phyloP scores from a whole-genome alignment of 2,113 vertebrate species.

The Scytalopus superciliaris region DNA sequence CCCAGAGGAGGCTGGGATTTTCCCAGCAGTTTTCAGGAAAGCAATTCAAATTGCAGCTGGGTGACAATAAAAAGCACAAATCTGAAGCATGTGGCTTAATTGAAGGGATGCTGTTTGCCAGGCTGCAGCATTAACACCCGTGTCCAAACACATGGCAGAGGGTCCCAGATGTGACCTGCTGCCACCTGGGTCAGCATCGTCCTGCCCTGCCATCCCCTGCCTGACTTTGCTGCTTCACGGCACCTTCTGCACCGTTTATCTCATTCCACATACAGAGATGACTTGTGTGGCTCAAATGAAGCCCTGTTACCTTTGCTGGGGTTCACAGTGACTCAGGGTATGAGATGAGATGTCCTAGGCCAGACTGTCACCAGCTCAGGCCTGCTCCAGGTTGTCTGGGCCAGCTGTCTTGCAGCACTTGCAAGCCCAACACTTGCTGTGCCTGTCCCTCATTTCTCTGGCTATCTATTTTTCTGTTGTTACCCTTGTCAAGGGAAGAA shows the following conservation, averaged over 20 bases:
- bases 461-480: not conserved
- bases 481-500: not conserved
- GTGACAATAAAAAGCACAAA: not conserved
- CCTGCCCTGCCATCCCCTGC: not conserved
- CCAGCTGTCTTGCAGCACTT: not conserved
- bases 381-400: not conserved
- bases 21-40: not conserved
- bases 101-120: not conserved
- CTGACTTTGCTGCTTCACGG: not conserved
- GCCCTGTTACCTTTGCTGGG: not conserved
- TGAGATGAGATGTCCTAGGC: not conserved
- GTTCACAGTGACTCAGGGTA: not conserved
- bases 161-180: not conserved
- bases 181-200: not conserved
- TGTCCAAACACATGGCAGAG: not conserved
- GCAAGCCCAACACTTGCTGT: not conserved
- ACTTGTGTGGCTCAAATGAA: not conserved
- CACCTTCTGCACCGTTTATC: not conserved
- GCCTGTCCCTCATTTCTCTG: not conserved
- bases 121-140: not conserved
- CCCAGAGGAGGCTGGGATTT: not conserved
- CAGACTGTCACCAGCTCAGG: not conserved
- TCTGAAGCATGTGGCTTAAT: not conserved
- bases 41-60: not conserved
- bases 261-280: not conserved